Evolutionary conservation across 2,113 vertebrate species (phyloP).

Genomic region (Halcyon malimbica): DNA sequence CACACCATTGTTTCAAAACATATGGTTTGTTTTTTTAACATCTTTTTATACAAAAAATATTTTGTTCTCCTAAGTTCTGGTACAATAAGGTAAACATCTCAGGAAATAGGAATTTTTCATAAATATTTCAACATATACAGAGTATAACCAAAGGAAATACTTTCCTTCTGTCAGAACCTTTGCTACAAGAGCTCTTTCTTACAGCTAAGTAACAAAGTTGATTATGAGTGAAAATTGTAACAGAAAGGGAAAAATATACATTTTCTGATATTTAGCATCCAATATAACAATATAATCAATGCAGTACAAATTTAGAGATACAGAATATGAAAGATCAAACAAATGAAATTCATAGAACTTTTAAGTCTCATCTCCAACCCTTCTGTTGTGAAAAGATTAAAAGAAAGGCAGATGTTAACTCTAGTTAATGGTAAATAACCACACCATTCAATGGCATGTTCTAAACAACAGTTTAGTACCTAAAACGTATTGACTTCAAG

Average conservation of each 20-base stretch:
- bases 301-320: fast-evolving
- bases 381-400: not conserved
- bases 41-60: not conserved
- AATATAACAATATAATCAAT: not conserved
- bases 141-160: not conserved
- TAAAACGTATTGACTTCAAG: not conserved
- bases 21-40: not conserved
- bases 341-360: not conserved
- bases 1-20: not conserved
- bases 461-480: not conserved
- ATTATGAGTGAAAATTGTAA: not conserved
- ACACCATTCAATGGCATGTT: not conserved
- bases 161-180: not conserved
- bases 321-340: not conserved
- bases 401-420: not conserved
- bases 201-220: not conserved
- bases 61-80: not conserved
- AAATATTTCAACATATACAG: not conserved
- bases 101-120: not conserved
- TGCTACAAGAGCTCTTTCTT: not conserved
- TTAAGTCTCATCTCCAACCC: not conserved
- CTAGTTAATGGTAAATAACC: not conserved
- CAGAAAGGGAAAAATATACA: not conserved
- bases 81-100: not conserved
- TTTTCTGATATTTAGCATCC: not conserved